Base-by-base conservation (phyloP, 2,113 vertebrate genomes). In the Conger conger region DNA sequence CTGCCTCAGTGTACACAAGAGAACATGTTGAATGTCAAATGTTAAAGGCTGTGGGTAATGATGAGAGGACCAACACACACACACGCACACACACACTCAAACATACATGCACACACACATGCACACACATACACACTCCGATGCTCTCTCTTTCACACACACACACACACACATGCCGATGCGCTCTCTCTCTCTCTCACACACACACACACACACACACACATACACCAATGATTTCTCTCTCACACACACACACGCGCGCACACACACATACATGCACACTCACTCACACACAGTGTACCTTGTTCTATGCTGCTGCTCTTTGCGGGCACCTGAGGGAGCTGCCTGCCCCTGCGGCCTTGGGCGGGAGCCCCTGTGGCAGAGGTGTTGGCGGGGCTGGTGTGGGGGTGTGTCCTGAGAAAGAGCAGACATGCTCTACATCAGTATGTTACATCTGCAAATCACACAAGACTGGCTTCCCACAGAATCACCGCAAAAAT, bases 301-400 rank as follows among this genome's bases (percentile, higher is more conserved):
- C 97, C 98, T 99, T 99, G 97, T 93, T 99, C 98, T 95, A 96
- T 93, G 92, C 96, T 97, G 94, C 95, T 94, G 91, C 97, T 98
- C 92, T 97, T 96, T 87, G 97, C 93, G 27, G 98, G 98, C 92
- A 99, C 97, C 91, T 99, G 98, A 2, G 98, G 98, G 84, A 99
- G 97, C 87, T 99, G 98, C 86, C 98, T 94, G 88, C 95, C 97
- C 93, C 96, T 95, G 87, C 97, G 97, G 81, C 92, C 93, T 85
- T 96, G 94, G 85, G 96, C 96, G 81, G 96, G 91, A 0, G 93
- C 91, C 89, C 96, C 96, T 80, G 95, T 93, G 82, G 96, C 94
- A 89, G 97, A 95, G 76, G 96, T 94, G 90, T 95, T 95, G 9
- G 93, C 86, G 53, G 93, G 92, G 84, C 96, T 96, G 92, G 95